These are phyloP conservation scores for Pachycephala philippinensis DNA, from an alignment of 2,113 vertebrate genomes.

Conservation along the genomic window DNA sequence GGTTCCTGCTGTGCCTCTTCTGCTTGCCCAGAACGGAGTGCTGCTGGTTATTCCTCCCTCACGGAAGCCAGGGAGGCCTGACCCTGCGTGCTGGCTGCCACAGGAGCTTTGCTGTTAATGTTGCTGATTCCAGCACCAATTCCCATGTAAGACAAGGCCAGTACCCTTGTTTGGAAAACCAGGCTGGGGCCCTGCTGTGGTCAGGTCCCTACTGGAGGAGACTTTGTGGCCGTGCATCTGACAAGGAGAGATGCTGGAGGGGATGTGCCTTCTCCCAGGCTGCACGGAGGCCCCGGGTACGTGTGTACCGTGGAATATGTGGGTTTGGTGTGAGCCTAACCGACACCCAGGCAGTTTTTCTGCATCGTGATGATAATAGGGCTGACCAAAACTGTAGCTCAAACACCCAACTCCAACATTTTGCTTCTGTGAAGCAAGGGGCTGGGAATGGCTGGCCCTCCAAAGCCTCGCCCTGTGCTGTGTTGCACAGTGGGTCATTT, in stretches of 20 bases:
- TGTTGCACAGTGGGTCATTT: background rate
- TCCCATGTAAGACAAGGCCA: fast-evolving
- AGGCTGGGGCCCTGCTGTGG: fast-evolving
- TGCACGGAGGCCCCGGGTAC: fast-evolving
- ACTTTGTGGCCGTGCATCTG: background rate
- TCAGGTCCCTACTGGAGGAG: background rate
- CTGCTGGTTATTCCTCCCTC: background rate
- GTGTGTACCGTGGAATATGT: background rate
- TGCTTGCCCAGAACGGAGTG: background rate
- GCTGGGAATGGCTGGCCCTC: background rate
- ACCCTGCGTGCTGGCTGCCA: background rate
- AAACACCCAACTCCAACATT: background rate
- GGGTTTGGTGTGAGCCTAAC: constrained; percentile 14
- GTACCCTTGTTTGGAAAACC: background rate
- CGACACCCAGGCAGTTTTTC: constrained; percentile 3
- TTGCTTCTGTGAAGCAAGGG: background rate
- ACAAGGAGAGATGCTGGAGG: background rate
- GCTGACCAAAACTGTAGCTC: constrained; percentile 33
- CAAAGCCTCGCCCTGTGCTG: background rate
- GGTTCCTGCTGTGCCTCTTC: background rate
- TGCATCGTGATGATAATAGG: constrained; percentile 41
- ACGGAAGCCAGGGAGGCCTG: background rate
- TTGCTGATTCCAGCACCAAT: background rate
- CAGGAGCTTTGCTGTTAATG: background rate
- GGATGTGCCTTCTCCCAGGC: background rate